Conservation (phyloP, 2,888 invertebrate genomes). For the Parasteatoda lunata region DNA sequence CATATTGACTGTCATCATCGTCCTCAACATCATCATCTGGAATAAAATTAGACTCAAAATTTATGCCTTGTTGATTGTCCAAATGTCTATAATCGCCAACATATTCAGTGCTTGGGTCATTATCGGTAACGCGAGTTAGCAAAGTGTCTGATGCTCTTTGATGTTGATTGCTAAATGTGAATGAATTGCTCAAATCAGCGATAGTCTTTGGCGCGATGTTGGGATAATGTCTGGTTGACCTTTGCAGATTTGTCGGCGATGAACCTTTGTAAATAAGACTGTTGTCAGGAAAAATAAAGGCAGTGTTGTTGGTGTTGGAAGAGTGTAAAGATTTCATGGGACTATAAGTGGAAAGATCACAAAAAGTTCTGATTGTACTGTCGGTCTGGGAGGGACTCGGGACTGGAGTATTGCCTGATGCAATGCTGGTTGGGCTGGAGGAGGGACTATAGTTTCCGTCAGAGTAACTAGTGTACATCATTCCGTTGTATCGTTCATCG, state of each 20-base stretch:
- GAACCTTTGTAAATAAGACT: conserved; percentile 5
- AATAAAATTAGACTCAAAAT: not conserved
- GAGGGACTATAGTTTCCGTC: conserved; percentile 62
- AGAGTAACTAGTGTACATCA: conserved; percentile 26
- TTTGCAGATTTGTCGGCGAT: not conserved
- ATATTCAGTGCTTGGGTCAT: not conserved
- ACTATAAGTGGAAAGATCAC: conserved; percentile 46
- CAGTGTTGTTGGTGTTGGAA: not conserved
- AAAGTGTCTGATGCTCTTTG: conserved; percentile 10
- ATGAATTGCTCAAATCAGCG: conserved; percentile 43
- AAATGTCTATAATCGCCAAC: not conserved
- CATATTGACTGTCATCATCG: conserved; percentile 42
- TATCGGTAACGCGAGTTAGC: not conserved
- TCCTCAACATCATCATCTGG: conserved; percentile 26
- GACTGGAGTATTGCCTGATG: conserved; percentile 28
- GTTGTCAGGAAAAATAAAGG: conserved; percentile 44
- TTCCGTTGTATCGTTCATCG: conserved; percentile 13
- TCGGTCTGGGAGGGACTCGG: conserved; percentile 20
- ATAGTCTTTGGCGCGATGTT: conserved; percentile 54
- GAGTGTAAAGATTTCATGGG: conserved; percentile 22
- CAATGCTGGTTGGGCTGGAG: conserved; percentile 33
- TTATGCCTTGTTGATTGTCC: not conserved
- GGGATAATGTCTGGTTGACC: conserved; percentile 18
- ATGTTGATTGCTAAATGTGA: conserved; percentile 31
- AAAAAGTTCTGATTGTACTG: conserved; percentile 29